phyloP scores from a whole-genome alignment of 2,797 vertebrate genomes.

The Falco biarmicus region DNA sequence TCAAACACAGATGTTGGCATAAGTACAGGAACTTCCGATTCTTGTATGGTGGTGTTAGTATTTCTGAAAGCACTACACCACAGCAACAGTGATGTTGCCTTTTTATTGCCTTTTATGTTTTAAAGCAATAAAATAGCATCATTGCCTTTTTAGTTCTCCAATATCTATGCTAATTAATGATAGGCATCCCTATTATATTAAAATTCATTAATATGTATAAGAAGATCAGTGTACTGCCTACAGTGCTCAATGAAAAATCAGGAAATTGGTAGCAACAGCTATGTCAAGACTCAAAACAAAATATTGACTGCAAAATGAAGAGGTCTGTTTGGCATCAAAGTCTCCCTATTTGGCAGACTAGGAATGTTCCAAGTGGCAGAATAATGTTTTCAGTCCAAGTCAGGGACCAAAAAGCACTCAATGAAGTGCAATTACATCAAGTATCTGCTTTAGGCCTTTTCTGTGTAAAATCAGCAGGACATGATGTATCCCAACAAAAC shows the following conservation, averaged over 20 bases:
- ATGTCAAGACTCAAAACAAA: not conserved
- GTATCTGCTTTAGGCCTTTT: not conserved
- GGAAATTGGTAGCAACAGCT: not conserved
- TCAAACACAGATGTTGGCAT: not conserved
- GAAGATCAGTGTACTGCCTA: not conserved
- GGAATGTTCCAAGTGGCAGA: not conserved
- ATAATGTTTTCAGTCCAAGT: conserved; percentile 17
- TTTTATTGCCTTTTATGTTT: not conserved
- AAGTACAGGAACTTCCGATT: not conserved
- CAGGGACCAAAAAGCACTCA: not conserved
- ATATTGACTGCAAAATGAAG: conserved; percentile 19
- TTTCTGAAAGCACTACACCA: not conserved
- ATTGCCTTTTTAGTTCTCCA: not conserved
- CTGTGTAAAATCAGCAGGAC: not conserved
- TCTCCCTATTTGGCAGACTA: conserved; percentile 10
- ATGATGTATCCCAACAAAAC: not conserved
- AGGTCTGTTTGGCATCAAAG: conserved; percentile 20
- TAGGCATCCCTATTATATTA: not conserved
- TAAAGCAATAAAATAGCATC: not conserved
- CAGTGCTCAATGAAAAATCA: not conserved
- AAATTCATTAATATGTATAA: not conserved
- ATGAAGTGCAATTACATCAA: not conserved
- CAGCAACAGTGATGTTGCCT: not conserved
- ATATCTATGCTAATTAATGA: not conserved
- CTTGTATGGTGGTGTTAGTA: not conserved